These are phyloP conservation scores for Tetraneura akinire DNA, from an alignment of 1,140 invertebrate species.

Conservation along the genomic window DNA sequence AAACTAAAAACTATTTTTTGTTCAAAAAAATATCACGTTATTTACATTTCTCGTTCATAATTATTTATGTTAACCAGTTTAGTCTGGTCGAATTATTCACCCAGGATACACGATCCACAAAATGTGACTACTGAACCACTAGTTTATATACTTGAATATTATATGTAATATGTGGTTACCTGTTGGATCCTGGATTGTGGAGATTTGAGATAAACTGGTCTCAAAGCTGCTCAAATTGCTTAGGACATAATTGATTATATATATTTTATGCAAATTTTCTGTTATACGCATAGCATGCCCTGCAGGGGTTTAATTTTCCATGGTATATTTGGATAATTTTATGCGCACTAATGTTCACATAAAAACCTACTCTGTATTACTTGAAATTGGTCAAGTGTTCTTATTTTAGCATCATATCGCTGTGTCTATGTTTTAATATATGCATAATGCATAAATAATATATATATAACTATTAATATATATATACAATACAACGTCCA, in stretches of 20 bases:
- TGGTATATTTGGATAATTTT: not conserved
- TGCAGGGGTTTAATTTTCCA: not conserved
- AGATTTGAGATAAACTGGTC: not conserved
- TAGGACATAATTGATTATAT: too few relatives aligned
- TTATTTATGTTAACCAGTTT: not conserved
- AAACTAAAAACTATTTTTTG: too few relatives aligned
- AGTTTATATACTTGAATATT: too few relatives aligned
- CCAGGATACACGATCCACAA: not conserved
- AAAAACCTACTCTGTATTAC: not conserved
- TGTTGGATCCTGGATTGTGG: not conserved
- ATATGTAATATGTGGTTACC: not conserved
- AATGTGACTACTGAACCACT: too few relatives aligned
- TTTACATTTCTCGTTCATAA: not conserved
- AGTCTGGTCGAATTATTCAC: not conserved
- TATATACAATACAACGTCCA: too few relatives aligned
- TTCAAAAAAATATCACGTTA: too few relatives aligned
- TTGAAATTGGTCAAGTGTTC: not conserved
- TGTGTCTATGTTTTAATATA: too few relatives aligned
- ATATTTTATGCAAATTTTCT: conserved; percentile 7
- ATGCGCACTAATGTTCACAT: not conserved
- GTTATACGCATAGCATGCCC: not conserved
- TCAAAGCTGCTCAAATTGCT: too few relatives aligned
- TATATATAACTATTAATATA: too few relatives aligned
- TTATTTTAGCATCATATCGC: not conserved
- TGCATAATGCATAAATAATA: too few relatives aligned